Conservation (phyloP, 1,140 invertebrate species). For the Philopotamus ludificatus region DNA sequence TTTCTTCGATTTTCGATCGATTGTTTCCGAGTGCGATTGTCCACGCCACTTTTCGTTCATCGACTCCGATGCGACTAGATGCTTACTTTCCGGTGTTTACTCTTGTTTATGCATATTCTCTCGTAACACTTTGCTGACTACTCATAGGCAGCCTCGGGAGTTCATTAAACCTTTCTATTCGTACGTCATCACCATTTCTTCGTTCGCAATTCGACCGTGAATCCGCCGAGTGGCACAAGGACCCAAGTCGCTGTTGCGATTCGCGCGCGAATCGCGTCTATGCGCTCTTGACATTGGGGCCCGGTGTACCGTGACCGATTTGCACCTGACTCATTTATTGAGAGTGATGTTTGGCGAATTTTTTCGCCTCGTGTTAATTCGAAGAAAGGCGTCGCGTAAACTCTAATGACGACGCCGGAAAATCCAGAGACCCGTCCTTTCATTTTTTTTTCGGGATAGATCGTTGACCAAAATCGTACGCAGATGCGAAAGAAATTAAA, state of each 20-base stretch:
- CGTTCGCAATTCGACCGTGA: constrained; percentile 25
- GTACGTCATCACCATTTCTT: constrained; percentile 38
- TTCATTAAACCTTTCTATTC: constrained; percentile 31
- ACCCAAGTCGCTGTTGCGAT: not conserved
- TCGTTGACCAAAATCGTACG: not conserved
- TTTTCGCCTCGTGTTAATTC: constrained; percentile 13
- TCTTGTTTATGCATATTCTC: constrained; percentile 31
- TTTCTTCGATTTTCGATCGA: no score
- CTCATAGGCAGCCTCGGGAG: constrained; percentile 16
- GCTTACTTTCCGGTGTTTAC: constrained; percentile 27
- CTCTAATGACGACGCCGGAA: not conserved
- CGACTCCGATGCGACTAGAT: not conserved
- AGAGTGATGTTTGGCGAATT: constrained; percentile 23
- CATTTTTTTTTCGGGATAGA: not conserved
- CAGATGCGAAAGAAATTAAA: constrained; percentile 11
- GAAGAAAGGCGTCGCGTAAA: constrained; percentile 13
- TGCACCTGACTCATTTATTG: constrained; percentile 10
- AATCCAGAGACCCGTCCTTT: not conserved
- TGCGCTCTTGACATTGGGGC: not conserved
- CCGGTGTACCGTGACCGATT: not conserved
- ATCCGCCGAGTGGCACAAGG: not conserved
- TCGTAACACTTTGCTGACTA: constrained; percentile 30
- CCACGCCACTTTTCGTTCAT: not conserved
- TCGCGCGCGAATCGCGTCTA: not conserved
- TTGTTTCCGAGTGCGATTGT: no score